phyloP scores from a whole-genome alignment of 1,140 invertebrate genomes.

The Caenorhabditis briggsae region DNA sequence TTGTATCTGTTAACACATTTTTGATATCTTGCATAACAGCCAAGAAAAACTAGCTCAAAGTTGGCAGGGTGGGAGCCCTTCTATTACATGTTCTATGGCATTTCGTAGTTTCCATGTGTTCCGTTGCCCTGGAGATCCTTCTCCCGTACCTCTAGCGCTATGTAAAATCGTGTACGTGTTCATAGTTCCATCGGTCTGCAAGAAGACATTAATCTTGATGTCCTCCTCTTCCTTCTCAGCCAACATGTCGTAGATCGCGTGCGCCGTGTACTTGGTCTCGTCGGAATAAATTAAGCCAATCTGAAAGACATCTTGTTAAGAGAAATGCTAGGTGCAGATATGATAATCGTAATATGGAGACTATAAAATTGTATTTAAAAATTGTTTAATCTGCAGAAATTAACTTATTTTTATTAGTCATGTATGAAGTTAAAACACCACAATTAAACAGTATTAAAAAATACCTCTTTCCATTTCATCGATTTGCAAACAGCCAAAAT shows the following conservation, averaged over 20 bases:
- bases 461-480: conserved; percentile 42
- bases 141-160: conserved; percentile 15
- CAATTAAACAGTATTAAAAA: neutral
- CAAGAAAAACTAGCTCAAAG: too few relatives aligned
- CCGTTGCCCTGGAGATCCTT: neutral
- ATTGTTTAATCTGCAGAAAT: neutral
- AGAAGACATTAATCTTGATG: conserved; percentile 29
- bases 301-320: too few relatives aligned
- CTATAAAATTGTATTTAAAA: too few relatives aligned
- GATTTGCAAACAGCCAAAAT: conserved; percentile 27
- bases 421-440: too few relatives aligned
- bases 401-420: too few relatives aligned
- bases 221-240: conserved; percentile 26
- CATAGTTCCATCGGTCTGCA: neutral
- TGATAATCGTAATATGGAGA: too few relatives aligned
- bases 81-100: too few relatives aligned
- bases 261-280: conserved; percentile 37
- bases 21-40: too few relatives aligned
- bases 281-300: conserved; percentile 36
- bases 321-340: too few relatives aligned
- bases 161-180: conserved; percentile 19
- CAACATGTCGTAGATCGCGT: conserved; percentile 50
- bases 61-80: too few relatives aligned
- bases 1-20: too few relatives aligned
- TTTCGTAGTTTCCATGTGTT: too few relatives aligned